These are phyloP conservation scores for Bubo blakistoni DNA, from an alignment of 2,113 vertebrate species.

Conservation along the genomic window DNA sequence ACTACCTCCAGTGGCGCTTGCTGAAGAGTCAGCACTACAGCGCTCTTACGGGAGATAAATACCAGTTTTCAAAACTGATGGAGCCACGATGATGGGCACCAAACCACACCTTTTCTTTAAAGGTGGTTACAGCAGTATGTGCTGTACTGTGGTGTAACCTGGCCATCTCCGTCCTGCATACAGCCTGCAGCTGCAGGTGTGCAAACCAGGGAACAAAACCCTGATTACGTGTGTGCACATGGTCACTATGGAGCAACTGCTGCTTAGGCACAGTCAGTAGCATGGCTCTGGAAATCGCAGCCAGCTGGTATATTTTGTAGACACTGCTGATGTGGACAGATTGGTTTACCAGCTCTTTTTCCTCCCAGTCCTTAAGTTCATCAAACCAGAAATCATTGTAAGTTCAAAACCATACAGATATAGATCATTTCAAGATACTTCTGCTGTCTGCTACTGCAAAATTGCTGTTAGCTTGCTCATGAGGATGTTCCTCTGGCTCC, in stretches of 20 bases:
- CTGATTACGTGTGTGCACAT: not conserved
- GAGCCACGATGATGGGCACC: not conserved
- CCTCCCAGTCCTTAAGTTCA: not conserved
- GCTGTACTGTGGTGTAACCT: not conserved
- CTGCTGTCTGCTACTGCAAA: not conserved
- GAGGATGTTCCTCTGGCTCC: not conserved
- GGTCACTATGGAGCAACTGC: not conserved
- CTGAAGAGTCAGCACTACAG: not conserved
- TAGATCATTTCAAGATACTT: not conserved
- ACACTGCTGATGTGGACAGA: not conserved
- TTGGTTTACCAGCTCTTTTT: not conserved
- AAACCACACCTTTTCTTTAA: not conserved
- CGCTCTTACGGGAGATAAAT: not conserved
- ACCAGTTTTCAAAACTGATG: not conserved
- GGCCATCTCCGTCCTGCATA: not conserved
- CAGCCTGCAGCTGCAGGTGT: not conserved
- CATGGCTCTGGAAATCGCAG: not conserved
- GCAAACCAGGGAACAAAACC: not conserved
- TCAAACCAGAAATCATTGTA: not conserved
- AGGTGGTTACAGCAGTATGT: not conserved
- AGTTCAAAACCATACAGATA: not conserved
- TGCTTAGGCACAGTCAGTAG: not conserved
- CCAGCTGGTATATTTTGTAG: not conserved
- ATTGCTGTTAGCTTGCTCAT: not conserved
- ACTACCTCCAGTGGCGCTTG: not conserved